These are phyloP conservation scores for Andinoacara biseriatus DNA, from an alignment of 2,113 vertebrate species.

Conservation along the genomic window DNA sequence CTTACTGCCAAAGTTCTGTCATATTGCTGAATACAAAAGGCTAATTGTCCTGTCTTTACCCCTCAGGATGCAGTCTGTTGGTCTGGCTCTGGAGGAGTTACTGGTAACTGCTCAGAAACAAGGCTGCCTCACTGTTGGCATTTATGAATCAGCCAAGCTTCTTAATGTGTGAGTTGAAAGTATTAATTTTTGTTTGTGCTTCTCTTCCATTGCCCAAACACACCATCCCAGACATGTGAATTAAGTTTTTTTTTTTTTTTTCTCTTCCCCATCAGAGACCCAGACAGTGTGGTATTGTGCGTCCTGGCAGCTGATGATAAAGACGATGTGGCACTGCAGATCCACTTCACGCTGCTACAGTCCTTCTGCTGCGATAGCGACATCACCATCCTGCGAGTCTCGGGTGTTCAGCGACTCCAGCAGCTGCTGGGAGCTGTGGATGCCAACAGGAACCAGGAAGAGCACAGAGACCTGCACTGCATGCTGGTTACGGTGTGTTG, in stretches of 20 bases:
- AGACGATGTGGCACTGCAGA: slow-evolving; percentile 88
- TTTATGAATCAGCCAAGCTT: slow-evolving; percentile 76
- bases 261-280: slow-evolving; percentile 83
- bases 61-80: slow-evolving; percentile 65
- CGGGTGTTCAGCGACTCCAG: slow-evolving; percentile 84
- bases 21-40: neutral
- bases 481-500: slow-evolving; percentile 90
- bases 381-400: slow-evolving; percentile 91
- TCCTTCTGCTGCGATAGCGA: slow-evolving; percentile 93
- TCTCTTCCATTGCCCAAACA: neutral
- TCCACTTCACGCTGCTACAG: slow-evolving; percentile 94
- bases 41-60: neutral
- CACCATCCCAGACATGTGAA: neutral
- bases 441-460: slow-evolving; percentile 72
- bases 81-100: slow-evolving; percentile 72
- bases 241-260: neutral
- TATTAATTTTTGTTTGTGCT: neutral
- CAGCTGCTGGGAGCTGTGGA: slow-evolving; percentile 80
- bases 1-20: too few relatives aligned
- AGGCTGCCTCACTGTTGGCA: slow-evolving; percentile 71
- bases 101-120: slow-evolving; percentile 73
- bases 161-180: slow-evolving; percentile 67
- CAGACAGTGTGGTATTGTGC: slow-evolving; percentile 92
- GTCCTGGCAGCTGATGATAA: slow-evolving; percentile 87
- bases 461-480: slow-evolving; percentile 90